Conservation (phyloP, 1,140 invertebrate species). For the Drosophila bocqueti region DNA sequence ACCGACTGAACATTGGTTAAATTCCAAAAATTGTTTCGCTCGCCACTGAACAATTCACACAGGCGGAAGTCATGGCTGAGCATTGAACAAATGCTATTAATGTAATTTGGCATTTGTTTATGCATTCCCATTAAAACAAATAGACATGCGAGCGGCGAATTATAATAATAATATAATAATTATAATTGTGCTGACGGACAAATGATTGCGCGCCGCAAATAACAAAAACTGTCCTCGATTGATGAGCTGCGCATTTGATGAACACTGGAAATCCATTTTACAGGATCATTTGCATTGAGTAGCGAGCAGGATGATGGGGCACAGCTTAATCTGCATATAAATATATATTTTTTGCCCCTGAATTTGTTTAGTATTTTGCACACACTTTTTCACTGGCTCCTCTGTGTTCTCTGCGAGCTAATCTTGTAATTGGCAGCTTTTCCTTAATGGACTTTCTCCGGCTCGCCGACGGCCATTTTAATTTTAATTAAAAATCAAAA, state of each 20-base stretch:
- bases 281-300: conserved; percentile 50
- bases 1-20: conserved; percentile 43
- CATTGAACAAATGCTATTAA: conserved; percentile 73
- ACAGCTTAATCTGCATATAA: conserved; percentile 68
- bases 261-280: conserved; percentile 64
- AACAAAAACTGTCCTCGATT: conserved; percentile 58
- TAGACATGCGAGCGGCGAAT: conserved; percentile 54
- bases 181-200: conserved; percentile 58
- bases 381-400: conserved; percentile 30
- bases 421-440: conserved; percentile 57
- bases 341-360: conserved; percentile 52
- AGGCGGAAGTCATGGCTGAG: conserved; percentile 65
- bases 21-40: conserved; percentile 35
- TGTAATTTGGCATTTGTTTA: conserved; percentile 81
- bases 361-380: conserved; percentile 32
- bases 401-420: conserved; percentile 37
- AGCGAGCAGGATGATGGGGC: neutral
- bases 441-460: conserved; percentile 43
- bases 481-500: conserved; percentile 78
- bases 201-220: conserved; percentile 55
- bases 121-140: conserved; percentile 76
- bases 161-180: conserved; percentile 62
- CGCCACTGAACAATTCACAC: conserved; percentile 54
- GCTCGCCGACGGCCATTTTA: conserved; percentile 41
- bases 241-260: conserved; percentile 64